Evolutionary conservation across 2,113 vertebrate species (phyloP).

Genomic region (Megaceryle maxima): DNA sequence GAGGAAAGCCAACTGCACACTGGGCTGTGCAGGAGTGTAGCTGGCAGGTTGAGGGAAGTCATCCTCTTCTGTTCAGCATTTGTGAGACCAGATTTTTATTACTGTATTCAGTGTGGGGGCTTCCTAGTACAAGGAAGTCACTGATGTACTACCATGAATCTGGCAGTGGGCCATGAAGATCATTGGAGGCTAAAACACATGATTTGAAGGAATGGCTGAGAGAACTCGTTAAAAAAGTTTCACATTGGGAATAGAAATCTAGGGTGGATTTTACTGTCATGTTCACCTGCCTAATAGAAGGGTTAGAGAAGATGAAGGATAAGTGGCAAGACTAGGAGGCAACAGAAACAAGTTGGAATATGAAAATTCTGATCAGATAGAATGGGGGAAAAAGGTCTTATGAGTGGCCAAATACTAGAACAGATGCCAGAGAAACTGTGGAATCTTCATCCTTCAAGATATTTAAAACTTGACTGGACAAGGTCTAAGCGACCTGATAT

Average conservation of each 20-base stretch:
- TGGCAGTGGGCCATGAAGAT: background rate
- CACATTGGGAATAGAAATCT: background rate
- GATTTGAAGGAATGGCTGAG: background rate
- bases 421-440: no score
- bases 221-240: background rate
- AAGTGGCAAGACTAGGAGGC: no score
- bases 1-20: background rate
- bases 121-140: background rate
- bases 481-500: no score
- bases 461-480: no score
- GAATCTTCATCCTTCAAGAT: no score
- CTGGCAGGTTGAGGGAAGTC: background rate
- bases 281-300: background rate
- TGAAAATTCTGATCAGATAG: no score
- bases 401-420: no score
- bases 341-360: no score
- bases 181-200: background rate
- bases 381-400: no score
- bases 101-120: background rate
- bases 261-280: background rate
- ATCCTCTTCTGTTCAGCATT: background rate
- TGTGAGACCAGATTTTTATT: background rate
- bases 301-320: background rate
- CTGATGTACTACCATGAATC: background rate
- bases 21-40: background rate